Evolutionary conservation across 2,797 vertebrate genomes (phyloP), one percentile per base, ranked within the genome.

Genomic region (Acrossocheilus fasciatus): DNA sequence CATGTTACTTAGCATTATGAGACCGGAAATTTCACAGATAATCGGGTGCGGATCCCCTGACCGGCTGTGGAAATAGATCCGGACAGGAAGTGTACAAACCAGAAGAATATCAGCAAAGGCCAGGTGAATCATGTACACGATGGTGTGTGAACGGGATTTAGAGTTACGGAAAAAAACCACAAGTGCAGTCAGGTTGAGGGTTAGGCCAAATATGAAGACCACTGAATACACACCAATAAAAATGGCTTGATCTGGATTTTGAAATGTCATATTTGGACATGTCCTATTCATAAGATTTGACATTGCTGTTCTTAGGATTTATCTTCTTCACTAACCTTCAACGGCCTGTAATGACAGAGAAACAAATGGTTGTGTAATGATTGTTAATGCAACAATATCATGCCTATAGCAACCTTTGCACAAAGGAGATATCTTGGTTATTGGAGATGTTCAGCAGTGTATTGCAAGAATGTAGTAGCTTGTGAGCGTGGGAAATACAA

Each of bases 101-200:
- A 96, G 89, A 39, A 95, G 79, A 2, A 95, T 47, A 75, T 96
- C 95, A 0, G 94, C 90, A 18, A 92, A 14, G 3, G 94, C 94
- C 74, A 96, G 91, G 87, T 96, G 93, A 85, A 91, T 94, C 96
- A 96, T 96, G 91, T 96, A 96, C 70, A 94, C 50, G 0, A 88
- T 92, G 83, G 94, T 96, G 62, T 94, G 91, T 0, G 95, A 96
- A 26, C 89, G 90, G 17, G 89, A 88, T 64, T 92, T 91, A 10
- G 18, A 81, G 41, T 86, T 69, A 10, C 88, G 59, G 77, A 90
- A 91, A 87, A 96, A 96, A 73, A 95, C 84, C 0, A 88, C 86
- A 47, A 96, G 89, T 0, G 95, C 94, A 1, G 81, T 79, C 2
- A 93, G 0, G 86, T 96, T 96, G 15, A 95, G 89, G 5, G 80